Percentiles rank a stretch among this genome's conserved stretches.
phyloP scores from a whole-genome alignment of 2,113 vertebrate genomes.

The Engraulis encrasicolus region DNA sequence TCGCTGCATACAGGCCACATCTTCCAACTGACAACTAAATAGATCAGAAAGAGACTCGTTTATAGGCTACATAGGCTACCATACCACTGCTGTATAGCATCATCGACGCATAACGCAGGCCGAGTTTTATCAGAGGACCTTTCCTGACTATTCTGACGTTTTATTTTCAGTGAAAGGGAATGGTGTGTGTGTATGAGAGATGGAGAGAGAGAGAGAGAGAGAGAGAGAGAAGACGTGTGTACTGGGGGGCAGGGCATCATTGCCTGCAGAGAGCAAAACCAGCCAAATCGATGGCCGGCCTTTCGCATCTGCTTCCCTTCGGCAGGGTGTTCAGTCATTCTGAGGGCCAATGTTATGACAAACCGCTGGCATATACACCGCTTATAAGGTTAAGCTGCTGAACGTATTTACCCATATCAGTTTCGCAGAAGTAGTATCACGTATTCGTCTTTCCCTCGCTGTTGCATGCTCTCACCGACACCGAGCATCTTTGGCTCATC shows the following conservation, averaged over 20 bases:
- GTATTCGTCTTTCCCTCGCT: slow-evolving; percentile 2
- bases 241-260: slow-evolving; percentile 20
- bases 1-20: not conserved
- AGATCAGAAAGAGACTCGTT: not conserved
- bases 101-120: not conserved
- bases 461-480: slow-evolving; percentile 1
- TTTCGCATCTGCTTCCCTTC: not conserved
- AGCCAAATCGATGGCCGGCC: slow-evolving; percentile 16
- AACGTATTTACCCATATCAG: not conserved
- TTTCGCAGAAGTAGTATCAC: not conserved
- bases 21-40: not conserved
- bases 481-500: slow-evolving; percentile 3
- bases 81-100: not conserved
- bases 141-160: not conserved
- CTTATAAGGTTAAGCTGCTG: not conserved
- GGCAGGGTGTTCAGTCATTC: not conserved
- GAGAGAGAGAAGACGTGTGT: slow-evolving; percentile 9
- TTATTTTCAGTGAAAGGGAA: not conserved
- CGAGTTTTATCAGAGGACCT: not conserved
- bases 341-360: not conserved
- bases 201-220: not conserved
- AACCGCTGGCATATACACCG: not conserved
- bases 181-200: not conserved
- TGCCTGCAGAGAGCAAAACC: slow-evolving; percentile 11
- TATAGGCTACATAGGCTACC: not conserved